phyloP scores from a whole-genome alignment of 2,113 vertebrate species.

The Aix galericulata region DNA sequence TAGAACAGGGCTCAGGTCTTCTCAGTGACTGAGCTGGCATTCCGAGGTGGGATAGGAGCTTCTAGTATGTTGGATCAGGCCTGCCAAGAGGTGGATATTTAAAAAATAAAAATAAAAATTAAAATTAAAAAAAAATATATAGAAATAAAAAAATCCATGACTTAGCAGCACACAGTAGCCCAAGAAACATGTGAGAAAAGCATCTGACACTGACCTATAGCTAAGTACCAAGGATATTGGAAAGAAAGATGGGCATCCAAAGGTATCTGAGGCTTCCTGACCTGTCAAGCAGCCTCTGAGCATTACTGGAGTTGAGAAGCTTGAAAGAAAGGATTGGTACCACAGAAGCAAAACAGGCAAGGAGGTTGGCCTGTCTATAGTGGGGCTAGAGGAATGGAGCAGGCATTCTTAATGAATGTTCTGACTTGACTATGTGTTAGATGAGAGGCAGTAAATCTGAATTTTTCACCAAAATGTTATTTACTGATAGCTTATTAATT shows the following conservation, averaged over 20 bases:
- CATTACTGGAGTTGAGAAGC: neutral
- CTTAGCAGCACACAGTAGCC: neutral
- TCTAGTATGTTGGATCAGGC: neutral
- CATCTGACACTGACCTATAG: neutral
- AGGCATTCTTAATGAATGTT: neutral
- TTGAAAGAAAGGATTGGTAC: neutral
- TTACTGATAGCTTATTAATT: neutral
- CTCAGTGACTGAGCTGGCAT: rapidly evolving
- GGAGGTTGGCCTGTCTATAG: neutral
- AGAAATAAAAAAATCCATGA: rapidly evolving
- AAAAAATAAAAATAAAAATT: no score
- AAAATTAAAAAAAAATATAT: no score
- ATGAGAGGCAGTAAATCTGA: neutral
- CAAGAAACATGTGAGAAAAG: neutral
- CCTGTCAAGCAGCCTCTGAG: neutral
- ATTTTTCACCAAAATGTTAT: neutral
- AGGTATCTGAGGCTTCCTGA: neutral
- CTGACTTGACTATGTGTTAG: neutral
- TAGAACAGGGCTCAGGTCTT: neutral
- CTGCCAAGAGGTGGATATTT: neutral
- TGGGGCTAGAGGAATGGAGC: neutral
- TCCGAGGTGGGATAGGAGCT: neutral
- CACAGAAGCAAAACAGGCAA: neutral
- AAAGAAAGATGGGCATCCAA: neutral
- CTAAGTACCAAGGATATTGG: neutral